Base-by-base conservation (phyloP, 2,888 invertebrate genomes). In the Cosmia pyralina region DNA sequence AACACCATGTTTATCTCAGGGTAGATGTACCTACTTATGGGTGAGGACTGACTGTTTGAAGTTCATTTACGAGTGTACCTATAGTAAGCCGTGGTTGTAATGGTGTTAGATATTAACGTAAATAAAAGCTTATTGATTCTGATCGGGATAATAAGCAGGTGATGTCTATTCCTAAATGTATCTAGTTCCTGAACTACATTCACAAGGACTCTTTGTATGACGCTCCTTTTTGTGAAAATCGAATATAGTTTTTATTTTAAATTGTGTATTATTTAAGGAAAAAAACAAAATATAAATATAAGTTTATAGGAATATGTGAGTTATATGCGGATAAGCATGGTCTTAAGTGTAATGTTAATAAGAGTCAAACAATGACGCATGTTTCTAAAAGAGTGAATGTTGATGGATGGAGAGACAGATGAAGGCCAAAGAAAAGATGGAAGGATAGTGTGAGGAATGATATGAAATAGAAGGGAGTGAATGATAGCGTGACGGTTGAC, bases 91-190 rank as follows among this genome's bases (percentile, higher is more conserved):
- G 38, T 28, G 44, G 62, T 28, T 48, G 13, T 63, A 57, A 46
- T 46, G 34, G 65, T 50, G 57, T 34, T 71, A 52, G 10, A 64
- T 69, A 69, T 64, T 63, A 63, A 41, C 41, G 17, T 66, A 62
- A 59, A 65, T 53, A 73, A 46, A 68, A 22, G 4, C 17, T 17
- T 55, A 73, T 55, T 62, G 62, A 55, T 46, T 34, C 28, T 68
- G n/a, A 34, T 62, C 10, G 48, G 4, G 77, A 77, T 68, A 55
- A 8, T 69, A 69, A 78, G 34, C 73, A 78, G 72, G 38, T 65
- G 38, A 75, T 76, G 38, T 69, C 10, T 52, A 13, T 22, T 53
- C 6, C 4, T 66, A 46, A 52, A 55, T n/a, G 38, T 38, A 53
- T 15, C 8, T 17, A 38, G 17, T 48, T 50, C 28, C 53, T 13